Conservation (phyloP, 2,797 vertebrate species). For the Sylvia borin region DNA sequence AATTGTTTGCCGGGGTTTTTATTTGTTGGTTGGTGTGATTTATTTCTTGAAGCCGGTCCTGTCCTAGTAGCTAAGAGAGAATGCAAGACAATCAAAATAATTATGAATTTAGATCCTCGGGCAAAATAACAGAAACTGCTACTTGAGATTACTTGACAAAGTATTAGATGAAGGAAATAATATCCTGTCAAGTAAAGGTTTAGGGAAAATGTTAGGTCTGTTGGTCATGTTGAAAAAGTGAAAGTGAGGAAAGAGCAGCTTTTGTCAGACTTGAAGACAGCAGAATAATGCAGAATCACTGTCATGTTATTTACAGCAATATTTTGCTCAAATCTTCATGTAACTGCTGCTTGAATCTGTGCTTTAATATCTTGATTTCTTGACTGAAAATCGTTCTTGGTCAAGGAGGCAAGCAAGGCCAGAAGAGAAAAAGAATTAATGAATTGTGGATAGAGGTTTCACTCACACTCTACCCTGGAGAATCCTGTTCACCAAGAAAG, state of each 20-base stretch:
- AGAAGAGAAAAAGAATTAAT: neutral
- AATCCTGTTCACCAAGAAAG: neutral
- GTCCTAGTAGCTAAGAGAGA: neutral
- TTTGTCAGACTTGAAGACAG: neutral
- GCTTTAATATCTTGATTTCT: neutral
- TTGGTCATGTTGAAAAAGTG: neutral
- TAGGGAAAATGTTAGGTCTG: neutral
- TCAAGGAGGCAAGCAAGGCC: neutral
- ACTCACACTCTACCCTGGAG: neutral
- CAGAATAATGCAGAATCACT: neutral
- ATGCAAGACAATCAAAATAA: neutral
- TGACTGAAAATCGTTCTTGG: neutral
- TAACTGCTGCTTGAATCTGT: neutral
- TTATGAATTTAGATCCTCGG: neutral
- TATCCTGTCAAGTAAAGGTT: neutral
- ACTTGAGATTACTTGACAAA: neutral
- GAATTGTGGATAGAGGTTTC: neutral
- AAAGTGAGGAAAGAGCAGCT: neutral
- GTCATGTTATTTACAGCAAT: neutral
- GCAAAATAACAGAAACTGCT: neutral
- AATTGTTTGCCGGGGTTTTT: neutral
- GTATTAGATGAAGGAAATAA: neutral
- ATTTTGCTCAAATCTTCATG: neutral
- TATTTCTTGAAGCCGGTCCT: neutral
- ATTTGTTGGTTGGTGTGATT: neutral